phyloP scores from a whole-genome alignment of 2,113 vertebrate species.

The Istiophorus platypterus region DNA sequence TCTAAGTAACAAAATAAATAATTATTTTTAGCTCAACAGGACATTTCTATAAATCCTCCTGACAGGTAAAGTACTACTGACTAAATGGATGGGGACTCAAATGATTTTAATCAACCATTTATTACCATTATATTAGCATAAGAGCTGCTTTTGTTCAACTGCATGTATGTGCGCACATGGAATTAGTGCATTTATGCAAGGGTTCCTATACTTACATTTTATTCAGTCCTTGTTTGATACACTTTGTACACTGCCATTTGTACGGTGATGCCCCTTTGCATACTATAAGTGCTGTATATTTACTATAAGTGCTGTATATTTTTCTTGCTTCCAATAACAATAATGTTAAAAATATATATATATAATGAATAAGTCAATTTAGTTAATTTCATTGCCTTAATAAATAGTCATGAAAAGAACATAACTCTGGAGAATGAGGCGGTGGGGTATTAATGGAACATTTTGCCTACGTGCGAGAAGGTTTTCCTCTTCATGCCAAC shows the following conservation, averaged over 20 bases:
- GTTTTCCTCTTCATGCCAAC: not conserved
- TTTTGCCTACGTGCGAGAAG: not conserved
- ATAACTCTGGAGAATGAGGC: not conserved
- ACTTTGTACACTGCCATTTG: constrained; percentile 2
- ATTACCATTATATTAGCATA: constrained; percentile 47
- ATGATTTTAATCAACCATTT: constrained; percentile 39
- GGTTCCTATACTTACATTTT: constrained; percentile 19
- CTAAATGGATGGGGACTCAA: not conserved
- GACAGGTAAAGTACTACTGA: not conserved
- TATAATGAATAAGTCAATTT: no score
- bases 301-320: not conserved
- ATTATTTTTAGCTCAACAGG: not conserved
- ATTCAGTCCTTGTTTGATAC: constrained; percentile 4
- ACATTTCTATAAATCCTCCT: no score
- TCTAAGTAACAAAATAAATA: no score
- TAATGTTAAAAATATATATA: no score
- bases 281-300: not conserved
- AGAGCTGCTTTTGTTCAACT: constrained; percentile 46
- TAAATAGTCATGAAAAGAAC: not conserved
- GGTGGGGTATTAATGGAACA: not conserved
- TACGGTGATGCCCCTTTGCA: not conserved
- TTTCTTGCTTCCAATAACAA: not conserved
- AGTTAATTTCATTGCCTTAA: no score
- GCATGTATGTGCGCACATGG: constrained; percentile 44
- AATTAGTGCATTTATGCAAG: constrained; percentile 33